Conservation (phyloP, 2,797 vertebrate species). For the Lacerta agilis region DNA sequence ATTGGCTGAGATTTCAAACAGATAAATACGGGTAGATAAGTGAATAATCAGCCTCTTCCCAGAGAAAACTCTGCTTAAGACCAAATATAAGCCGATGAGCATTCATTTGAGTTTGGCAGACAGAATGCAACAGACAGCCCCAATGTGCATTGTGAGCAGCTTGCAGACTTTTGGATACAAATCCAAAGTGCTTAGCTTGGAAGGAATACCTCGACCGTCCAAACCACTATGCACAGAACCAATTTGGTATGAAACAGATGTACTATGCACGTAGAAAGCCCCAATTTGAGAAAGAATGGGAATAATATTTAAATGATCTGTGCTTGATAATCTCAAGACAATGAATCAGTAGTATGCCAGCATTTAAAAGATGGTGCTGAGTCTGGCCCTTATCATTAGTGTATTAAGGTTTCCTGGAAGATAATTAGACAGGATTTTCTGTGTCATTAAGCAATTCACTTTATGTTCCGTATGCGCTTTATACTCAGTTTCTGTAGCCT, state of each 20-base stretch:
- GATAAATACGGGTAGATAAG: not conserved
- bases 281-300: not conserved
- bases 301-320: not conserved
- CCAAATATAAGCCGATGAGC: not conserved
- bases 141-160: not conserved
- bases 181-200: not conserved
- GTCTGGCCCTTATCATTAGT: conserved; percentile 10
- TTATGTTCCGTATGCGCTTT: not conserved
- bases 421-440: not conserved
- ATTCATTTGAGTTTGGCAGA: not conserved
- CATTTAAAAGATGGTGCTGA: conserved; percentile 21
- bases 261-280: not conserved
- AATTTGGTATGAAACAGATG: not conserved
- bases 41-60: not conserved
- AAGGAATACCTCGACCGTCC: not conserved
- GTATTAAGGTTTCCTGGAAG: conserved; percentile 2
- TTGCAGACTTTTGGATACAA: not conserved
- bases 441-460: not conserved
- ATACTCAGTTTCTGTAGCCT: not conserved
- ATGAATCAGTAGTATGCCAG: conserved; percentile 5
- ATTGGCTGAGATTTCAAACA: not conserved
- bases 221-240: not conserved
- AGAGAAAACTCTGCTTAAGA: not conserved
- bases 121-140: not conserved
- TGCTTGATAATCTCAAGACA: conserved; percentile 8